These are phyloP conservation scores for Melanotus villosus DNA, from an alignment of 2,888 invertebrate species.

Conservation along the genomic window DNA sequence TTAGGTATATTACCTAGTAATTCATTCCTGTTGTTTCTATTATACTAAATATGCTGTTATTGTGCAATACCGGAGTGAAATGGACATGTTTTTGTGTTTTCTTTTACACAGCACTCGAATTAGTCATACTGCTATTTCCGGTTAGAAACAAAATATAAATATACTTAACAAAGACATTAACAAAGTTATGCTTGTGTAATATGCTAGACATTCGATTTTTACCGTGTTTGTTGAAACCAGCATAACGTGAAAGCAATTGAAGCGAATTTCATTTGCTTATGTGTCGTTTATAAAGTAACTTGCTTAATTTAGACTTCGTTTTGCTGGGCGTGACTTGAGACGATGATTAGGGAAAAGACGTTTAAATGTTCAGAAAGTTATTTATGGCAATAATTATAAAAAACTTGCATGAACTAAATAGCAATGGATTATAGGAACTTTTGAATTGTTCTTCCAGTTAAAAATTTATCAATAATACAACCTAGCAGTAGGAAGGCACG, in stretches of 20 bases:
- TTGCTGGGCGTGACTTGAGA: conserved; percentile 10
- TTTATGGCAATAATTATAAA: too few relatives aligned
- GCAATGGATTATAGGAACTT: too few relatives aligned
- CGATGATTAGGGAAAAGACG: not conserved
- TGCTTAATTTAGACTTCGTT: conserved; percentile 14
- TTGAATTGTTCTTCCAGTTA: too few relatives aligned
- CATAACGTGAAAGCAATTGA: not conserved
- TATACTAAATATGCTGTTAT: conserved; percentile 3
- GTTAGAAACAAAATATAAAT: conserved; percentile 2
- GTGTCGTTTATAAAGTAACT: not conserved
- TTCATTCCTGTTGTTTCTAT: conserved; percentile 39
- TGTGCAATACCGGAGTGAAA: conserved; percentile 37
- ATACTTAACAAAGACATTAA: conserved; percentile 13
- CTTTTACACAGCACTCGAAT: conserved; percentile 6
- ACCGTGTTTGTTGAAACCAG: not conserved
- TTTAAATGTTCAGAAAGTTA: too few relatives aligned
- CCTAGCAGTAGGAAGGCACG: too few relatives aligned
- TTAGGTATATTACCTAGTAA: conserved; percentile 32
- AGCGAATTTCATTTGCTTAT: not conserved
- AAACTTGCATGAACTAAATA: too few relatives aligned
- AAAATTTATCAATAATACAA: too few relatives aligned
- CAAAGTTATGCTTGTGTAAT: conserved; percentile 3
- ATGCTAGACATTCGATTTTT: not conserved
- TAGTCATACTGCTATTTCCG: conserved; percentile 4
- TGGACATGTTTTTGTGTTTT: conserved; percentile 25